Percentiles rank a stretch among this genome's conserved stretches.
Conservation (phyloP, 2,888 invertebrate species). For the Allygus modestus region DNA sequence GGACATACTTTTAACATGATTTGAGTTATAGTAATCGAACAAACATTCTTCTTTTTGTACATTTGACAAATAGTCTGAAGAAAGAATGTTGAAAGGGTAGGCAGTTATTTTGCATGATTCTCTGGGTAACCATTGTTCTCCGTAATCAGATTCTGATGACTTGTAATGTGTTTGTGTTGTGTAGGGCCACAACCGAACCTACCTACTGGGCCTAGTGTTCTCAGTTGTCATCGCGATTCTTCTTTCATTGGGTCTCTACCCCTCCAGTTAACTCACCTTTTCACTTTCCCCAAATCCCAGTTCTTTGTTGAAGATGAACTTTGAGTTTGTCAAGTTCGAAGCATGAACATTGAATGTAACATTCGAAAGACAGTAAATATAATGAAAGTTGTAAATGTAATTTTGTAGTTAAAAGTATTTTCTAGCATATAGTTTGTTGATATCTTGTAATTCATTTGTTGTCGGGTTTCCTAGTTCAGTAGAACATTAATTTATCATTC, state of each 20-base stretch:
- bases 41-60: too few species aligned
- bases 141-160: background rate
- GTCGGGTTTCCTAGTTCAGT: too few species aligned
- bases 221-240: slow-evolving; percentile 58
- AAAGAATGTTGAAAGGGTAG: too few species aligned
- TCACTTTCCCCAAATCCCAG: background rate
- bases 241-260: slow-evolving; percentile 37
- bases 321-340: background rate
- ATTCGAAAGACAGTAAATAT: slow-evolving; percentile 10
- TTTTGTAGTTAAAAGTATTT: too few species aligned
- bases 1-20: too few species aligned
- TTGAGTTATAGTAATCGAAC: too few species aligned
- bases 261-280: slow-evolving; percentile 40
- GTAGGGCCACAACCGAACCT: slow-evolving; percentile 46
- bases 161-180: slow-evolving; percentile 37
- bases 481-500: too few species aligned
- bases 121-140: background rate
- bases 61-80: too few species aligned
- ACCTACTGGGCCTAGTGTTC: slow-evolving; percentile 46
- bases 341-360: background rate
- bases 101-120: too few species aligned
- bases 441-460: too few species aligned
- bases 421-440: too few species aligned
- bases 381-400: background rate
- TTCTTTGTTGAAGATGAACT: background rate